These are phyloP conservation scores for Osmerus eperlanus DNA, from an alignment of 2,113 vertebrate genomes.

Conservation along the genomic window DNA sequence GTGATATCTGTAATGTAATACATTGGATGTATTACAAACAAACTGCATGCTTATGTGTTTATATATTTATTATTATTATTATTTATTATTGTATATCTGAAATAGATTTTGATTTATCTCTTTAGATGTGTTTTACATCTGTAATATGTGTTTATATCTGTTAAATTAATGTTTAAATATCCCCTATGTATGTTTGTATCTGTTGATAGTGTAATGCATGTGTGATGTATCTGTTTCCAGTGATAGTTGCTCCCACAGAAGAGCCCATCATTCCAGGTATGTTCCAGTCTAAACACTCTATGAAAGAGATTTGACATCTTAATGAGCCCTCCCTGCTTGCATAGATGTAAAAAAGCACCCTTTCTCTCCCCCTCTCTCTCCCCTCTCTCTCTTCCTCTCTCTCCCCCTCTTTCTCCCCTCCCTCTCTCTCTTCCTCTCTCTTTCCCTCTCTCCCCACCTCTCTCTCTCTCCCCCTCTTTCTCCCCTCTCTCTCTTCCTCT, in stretches of 20 bases:
- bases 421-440: not conserved
- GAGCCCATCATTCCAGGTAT: constrained; percentile 68
- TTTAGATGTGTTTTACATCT: not conserved
- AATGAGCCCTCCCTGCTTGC: not conserved
- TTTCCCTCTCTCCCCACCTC: not conserved
- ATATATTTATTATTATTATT: too few species aligned
- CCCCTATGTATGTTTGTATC: not conserved
- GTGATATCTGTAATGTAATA: too few species aligned
- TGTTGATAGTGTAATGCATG: not conserved
- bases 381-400: not conserved
- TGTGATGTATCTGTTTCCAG: constrained; percentile 44
- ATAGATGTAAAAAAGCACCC: too few species aligned
- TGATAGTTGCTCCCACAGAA: constrained; percentile 56
- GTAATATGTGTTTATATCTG: not conserved
- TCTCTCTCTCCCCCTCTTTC: not conserved
- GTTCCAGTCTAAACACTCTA: not conserved
- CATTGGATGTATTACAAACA: too few species aligned
- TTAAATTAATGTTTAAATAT: not conserved
- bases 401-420: not conserved
- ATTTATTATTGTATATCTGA: too few species aligned
- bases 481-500: not conserved
- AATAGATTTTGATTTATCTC: not conserved
- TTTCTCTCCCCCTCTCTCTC: not conserved
- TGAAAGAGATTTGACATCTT: too few species aligned
- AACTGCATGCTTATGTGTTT: too few species aligned